Evolutionary conservation across 1,140 invertebrate species (phyloP).

Genomic region (Lasioglossum albipes): DNA sequence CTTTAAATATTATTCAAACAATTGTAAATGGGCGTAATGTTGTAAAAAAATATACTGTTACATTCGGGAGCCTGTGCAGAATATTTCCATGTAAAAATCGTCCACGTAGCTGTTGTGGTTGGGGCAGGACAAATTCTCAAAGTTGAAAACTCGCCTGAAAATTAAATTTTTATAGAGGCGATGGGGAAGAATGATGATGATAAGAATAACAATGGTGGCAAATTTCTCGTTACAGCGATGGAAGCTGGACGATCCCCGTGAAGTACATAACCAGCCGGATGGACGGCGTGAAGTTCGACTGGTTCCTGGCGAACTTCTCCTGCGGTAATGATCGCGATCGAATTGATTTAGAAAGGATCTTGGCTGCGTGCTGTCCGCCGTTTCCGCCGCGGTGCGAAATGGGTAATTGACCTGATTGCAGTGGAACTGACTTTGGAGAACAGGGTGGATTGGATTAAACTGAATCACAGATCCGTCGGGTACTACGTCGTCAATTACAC

Average conservation of each 20-base stretch:
- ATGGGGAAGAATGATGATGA: background rate
- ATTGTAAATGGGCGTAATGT: too few relatives aligned
- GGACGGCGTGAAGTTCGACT: conserved; percentile 73
- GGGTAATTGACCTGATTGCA: conserved; percentile 50
- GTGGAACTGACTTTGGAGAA: conserved; percentile 55
- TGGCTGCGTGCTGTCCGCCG: background rate
- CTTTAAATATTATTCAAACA: too few relatives aligned
- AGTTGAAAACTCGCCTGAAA: too few relatives aligned
- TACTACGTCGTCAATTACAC: conserved; percentile 92
- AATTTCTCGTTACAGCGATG: background rate
- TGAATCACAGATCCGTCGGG: conserved; percentile 90
- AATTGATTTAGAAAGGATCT: background rate
- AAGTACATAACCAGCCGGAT: conserved; percentile 84
- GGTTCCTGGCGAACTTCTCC: conserved; percentile 81
- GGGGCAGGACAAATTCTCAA: too few relatives aligned
- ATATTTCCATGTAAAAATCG: too few relatives aligned
- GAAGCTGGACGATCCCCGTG: conserved; percentile 88
- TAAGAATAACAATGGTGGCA: background rate
- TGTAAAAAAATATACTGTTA: too few relatives aligned
- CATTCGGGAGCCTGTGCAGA: too few relatives aligned
- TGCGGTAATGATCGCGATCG: conserved; percentile 73
- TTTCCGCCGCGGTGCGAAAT: background rate
- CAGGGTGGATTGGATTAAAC: conserved; percentile 85
- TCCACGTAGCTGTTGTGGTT: too few relatives aligned
- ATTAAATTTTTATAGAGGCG: too few relatives aligned